phyloP scores from a whole-genome alignment of 2,797 vertebrate species.

The Sciaenops ocellatus region DNA sequence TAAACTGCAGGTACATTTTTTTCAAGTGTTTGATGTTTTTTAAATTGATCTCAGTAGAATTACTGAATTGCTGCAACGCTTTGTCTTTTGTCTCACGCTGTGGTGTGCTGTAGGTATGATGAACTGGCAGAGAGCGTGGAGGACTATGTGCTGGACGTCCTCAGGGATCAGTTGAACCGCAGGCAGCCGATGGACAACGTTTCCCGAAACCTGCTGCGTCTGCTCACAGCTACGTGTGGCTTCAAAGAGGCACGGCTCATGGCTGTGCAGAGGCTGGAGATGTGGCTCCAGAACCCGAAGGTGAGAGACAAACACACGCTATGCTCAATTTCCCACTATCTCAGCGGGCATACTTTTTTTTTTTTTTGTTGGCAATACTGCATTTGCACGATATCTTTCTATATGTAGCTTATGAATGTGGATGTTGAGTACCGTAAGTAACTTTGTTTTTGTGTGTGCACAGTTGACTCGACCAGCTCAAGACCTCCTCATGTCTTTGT shows the following conservation, averaged over 20 bases:
- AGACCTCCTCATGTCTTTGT: slow-evolving; percentile 97
- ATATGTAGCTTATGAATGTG: not conserved
- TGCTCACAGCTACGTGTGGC: slow-evolving; percentile 95
- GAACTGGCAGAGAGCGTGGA: slow-evolving; percentile 97
- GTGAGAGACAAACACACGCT: slow-evolving; percentile 72
- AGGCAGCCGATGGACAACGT: slow-evolving; percentile 98
- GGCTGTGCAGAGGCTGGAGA: slow-evolving; percentile 96
- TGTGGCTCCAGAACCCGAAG: slow-evolving; percentile 99
- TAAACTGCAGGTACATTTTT: not conserved
- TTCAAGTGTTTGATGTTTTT: not conserved
- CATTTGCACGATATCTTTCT: not conserved
- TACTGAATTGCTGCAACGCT: not conserved
- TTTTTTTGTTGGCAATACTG: not conserved
- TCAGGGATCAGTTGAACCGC: slow-evolving; percentile 95
- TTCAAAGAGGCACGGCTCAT: slow-evolving; percentile 96
- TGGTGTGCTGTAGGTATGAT: slow-evolving; percentile 88
- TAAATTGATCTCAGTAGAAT: not conserved
- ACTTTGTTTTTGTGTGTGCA: slow-evolving; percentile 9
- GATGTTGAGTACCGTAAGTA: not conserved
- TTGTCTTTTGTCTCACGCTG: not conserved
- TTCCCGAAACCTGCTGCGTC: slow-evolving; percentile 94
- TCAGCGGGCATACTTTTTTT: not conserved
- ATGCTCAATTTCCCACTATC: not conserved
- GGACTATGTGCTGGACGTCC: slow-evolving; percentile 95
- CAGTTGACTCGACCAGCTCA: slow-evolving; percentile 97